phyloP scores from a whole-genome alignment of 1,140 invertebrate species.

The Drosophila burlai region DNA sequence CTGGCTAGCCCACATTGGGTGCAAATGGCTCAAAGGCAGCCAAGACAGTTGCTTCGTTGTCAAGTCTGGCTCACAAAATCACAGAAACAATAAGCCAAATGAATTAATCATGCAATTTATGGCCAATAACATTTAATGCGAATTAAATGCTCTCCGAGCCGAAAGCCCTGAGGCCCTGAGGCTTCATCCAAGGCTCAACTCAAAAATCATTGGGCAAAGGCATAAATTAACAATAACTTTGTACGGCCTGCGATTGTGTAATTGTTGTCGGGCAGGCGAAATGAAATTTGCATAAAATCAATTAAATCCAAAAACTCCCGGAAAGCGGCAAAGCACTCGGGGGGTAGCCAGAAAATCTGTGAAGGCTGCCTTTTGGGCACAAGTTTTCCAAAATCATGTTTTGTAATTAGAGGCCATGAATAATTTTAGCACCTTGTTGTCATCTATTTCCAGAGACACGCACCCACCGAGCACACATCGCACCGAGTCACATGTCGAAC shows the following conservation, averaged over 20 bases:
- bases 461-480: slow-evolving; percentile 32
- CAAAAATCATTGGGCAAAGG: slow-evolving; percentile 65
- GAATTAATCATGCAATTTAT: slow-evolving; percentile 57
- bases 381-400: slow-evolving; percentile 78
- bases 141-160: slow-evolving; percentile 45
- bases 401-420: slow-evolving; percentile 80
- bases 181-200: slow-evolving; percentile 5
- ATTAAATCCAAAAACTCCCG: slow-evolving; percentile 61
- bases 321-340: slow-evolving; percentile 30
- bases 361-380: slow-evolving; percentile 21
- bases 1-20: not conserved
- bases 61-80: not conserved
- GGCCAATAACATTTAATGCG: slow-evolving; percentile 65
- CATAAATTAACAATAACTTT: slow-evolving; percentile 71
- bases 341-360: slow-evolving; percentile 12
- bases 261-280: slow-evolving; percentile 34
- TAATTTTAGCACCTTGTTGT: slow-evolving; percentile 81
- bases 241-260: slow-evolving; percentile 34
- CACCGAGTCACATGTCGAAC: slow-evolving; percentile 35
- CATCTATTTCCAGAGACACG: slow-evolving; percentile 69
- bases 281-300: slow-evolving; percentile 82
- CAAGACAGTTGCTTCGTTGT: slow-evolving; percentile 6
- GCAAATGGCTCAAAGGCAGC: slow-evolving; percentile 1
- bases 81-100: slow-evolving; percentile 22
- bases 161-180: slow-evolving; percentile 9